Evolutionary conservation across 2,797 vertebrate genomes (phyloP).

Genomic region (Xyrichtys novacula): DNA sequence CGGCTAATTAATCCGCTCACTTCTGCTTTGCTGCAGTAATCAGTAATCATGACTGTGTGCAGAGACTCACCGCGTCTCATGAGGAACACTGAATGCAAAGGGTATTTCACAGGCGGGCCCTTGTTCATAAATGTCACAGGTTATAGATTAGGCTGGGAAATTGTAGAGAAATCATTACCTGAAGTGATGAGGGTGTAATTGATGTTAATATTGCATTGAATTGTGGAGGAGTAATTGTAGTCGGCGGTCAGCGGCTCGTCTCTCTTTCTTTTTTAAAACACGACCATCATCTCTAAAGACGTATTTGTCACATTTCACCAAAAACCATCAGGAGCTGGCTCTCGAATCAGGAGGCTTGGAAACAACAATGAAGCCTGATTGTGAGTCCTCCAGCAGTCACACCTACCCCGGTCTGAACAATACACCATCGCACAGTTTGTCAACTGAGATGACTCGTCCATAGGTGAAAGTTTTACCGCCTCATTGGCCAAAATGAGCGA

Average conservation of each 20-base stretch:
- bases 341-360: slow-evolving; percentile 32
- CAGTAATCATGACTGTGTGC: slow-evolving; percentile 9
- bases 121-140: slow-evolving; percentile 42
- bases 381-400: slow-evolving; percentile 26
- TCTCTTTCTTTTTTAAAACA: slow-evolving; percentile 22
- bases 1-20: slow-evolving; percentile 26
- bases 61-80: slow-evolving; percentile 9
- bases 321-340: slow-evolving; percentile 3
- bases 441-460: slow-evolving; percentile 33
- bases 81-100: slow-evolving; percentile 13
- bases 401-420: slow-evolving; percentile 31
- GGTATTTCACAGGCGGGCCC: slow-evolving; percentile 10
- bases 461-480: slow-evolving; percentile 20
- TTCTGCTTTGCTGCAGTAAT: slow-evolving; percentile 27
- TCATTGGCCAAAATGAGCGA: slow-evolving; percentile 22
- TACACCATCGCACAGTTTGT: slow-evolving; percentile 32
- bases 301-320: slow-evolving; percentile 10
- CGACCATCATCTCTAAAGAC: slow-evolving; percentile 17
- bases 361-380: slow-evolving; percentile 29
- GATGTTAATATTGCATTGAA: slow-evolving; percentile 34
- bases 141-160: slow-evolving; percentile 30
- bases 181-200: slow-evolving; percentile 30
- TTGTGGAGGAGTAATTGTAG: slow-evolving; percentile 9
- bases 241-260: slow-evolving; percentile 6
- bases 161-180: slow-evolving; percentile 36